Evolutionary conservation across 2,113 vertebrate genomes (phyloP), one percentile per base, ranked within the genome.

Genomic region (Gracilinanus agilis): DNA sequence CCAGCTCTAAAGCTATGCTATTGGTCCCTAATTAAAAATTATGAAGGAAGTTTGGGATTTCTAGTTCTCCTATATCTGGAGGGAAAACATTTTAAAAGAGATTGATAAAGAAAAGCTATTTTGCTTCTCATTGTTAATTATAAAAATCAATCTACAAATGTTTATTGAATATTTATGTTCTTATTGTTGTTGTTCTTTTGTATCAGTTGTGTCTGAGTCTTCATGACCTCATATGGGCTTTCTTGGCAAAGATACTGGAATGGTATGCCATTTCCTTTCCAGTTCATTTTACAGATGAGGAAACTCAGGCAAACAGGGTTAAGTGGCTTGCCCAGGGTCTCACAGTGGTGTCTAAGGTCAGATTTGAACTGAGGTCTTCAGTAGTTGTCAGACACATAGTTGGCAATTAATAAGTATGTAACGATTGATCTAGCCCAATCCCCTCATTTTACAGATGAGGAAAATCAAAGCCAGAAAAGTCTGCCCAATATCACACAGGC

Each of bases 311-410:
- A n/a, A 75, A n/a, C 16, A 75, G 29, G n/a, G 34, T n/a, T 75
- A 75, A n/a, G 34, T 75, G 34, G n/a, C 34, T 75, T n/a, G 29
- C 16, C 67, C 56, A 61, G 27, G 27, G 25, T 61, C 56, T 27
- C 25, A 29, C 0, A 34, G 24, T 25, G 24, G 24, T 67, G 29
- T 34, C 11, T 12, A 11, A 34, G 11, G 29, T 16, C 3, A 12
- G 10, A 67, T 67, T 67, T 67, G 58, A 67, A 34, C 27, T 67
- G 10, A 7, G 1, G 0, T 40, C n/a, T 40, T 83, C 88, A 29
- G 83, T 27, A 75, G 49, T 92, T 49, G 55, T 24, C 92, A 94
- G 61, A 56, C 53, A 21, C 90, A 91, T 90, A 53, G 83, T 23
- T 55, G 75, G 16, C 95, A 88, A 89, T 88, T 44, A 40, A 7